Base-by-base conservation (phyloP, 2,797 vertebrate species). In the Euthynnus affinis region DNA sequence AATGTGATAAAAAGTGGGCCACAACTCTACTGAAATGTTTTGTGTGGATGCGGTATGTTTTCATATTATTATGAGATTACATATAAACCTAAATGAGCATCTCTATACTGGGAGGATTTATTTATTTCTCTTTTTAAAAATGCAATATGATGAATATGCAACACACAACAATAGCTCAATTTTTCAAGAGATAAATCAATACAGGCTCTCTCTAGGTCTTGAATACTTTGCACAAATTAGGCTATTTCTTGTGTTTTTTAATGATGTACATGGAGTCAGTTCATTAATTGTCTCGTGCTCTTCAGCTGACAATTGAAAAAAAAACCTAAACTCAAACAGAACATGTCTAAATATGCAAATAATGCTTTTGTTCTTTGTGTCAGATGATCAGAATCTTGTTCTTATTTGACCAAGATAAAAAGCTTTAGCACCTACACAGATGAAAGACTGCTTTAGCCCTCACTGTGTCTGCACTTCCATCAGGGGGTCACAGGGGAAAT, bases 401-500 rank as follows among this genome's bases (percentile, higher is more conserved):
- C 58, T 59, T 29, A 66, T 83, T 52, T 70, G 40, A 29, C 63
- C 32, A 37, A 61, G 66, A 69, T 22, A 40, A 74, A 66, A 71
- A 62, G 64, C 76, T 61, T 37, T 6, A 44, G 65, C 57, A 75
- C 37, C 51, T 52, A 29, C 23, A 61, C 22, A 67, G 58, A 81
- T 78, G 52, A 82, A 77, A 76, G 76, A 58, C 65, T 42, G 48
- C 25, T 72, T 72, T 22, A 62, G 51, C 29, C 20, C 29, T n/a
- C 40, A 46, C 27, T 66, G 46, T 56, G 55, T 48, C 68, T 34
- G 42, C 42, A 67, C 61, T 59, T 78, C 60, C 56, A 60, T 83
- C 67, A 71, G 14, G 3, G 1, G 60, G 25, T 81, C 82, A 81
- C 85, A 52, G 59, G 82, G 84, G 78, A 91, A 85, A 85, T 87